Evolutionary conservation across 1,140 invertebrate genomes (phyloP).

Genomic region (Prorops nasuta): DNA sequence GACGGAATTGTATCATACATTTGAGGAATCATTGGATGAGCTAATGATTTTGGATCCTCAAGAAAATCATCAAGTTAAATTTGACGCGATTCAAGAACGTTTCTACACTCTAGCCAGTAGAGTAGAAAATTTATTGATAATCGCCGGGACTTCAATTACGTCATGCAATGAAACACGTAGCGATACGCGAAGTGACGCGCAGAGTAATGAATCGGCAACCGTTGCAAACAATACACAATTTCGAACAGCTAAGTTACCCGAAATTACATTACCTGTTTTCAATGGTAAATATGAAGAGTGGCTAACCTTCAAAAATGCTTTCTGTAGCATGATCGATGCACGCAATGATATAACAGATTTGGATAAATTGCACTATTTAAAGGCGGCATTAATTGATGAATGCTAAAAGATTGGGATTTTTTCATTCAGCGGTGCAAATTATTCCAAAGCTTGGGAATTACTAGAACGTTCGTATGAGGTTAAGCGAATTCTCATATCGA

Average conservation of each 20-base stretch:
- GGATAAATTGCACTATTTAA: slow-evolving; percentile 25
- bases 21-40: neutral
- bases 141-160: too few relatives aligned
- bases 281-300: neutral
- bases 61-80: neutral
- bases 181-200: neutral
- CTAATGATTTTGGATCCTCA: neutral
- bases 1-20: neutral
- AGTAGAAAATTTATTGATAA: too few relatives aligned
- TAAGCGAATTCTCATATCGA: slow-evolving; percentile 16
- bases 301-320: neutral
- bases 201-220: neutral
- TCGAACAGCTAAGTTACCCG: neutral
- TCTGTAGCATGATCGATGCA: neutral
- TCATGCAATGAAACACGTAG: neutral
- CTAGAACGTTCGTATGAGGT: slow-evolving; percentile 20
- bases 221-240: too few relatives aligned
- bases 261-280: neutral
- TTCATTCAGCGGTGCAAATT: slow-evolving; percentile 21
- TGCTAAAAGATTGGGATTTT: slow-evolving; percentile 17
- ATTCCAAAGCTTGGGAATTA: slow-evolving; percentile 20
- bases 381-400: slow-evolving; percentile 11
- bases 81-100: neutral
- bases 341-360: neutral
- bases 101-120: neutral